These are phyloP conservation scores for Suncus etruscus DNA, from an alignment of 2,113 vertebrate species.

Conservation along the genomic window DNA sequence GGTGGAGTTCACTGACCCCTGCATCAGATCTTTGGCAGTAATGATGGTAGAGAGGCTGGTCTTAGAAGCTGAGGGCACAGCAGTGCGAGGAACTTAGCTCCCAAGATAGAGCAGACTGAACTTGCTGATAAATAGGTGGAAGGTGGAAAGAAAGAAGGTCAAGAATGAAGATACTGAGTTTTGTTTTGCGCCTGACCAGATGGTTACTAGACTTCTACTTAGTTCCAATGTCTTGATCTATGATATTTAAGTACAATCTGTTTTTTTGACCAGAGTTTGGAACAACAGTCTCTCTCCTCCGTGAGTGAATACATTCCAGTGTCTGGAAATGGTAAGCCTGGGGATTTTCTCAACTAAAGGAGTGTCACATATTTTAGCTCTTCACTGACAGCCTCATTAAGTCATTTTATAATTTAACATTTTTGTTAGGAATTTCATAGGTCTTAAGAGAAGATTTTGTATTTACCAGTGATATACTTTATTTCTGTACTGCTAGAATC, in stretches of 20 bases:
- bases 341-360: conserved; percentile 34
- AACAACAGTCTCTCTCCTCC: conserved; percentile 33
- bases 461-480: conserved; percentile 66
- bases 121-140: not conserved
- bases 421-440: conserved; percentile 64
- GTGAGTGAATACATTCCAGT: conserved; percentile 60
- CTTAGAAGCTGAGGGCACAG: not conserved
- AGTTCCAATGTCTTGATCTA: conserved; percentile 61
- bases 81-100: not conserved
- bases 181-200: conserved; percentile 66
- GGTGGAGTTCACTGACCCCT: not conserved
- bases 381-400: conserved; percentile 74
- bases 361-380: conserved; percentile 73
- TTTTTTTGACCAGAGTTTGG: conserved; percentile 57
- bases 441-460: conserved; percentile 72
- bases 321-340: conserved; percentile 63
- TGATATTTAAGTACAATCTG: conserved; percentile 39
- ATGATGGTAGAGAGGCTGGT: not conserved
- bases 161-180: conserved; percentile 24
- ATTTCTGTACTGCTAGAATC: conserved; percentile 44
- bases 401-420: conserved; percentile 79
- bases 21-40: not conserved
- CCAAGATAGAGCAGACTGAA: not conserved
- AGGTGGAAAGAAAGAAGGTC: not conserved
- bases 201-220: conserved; percentile 41